Evolutionary conservation across 1,140 invertebrate genomes (phyloP).

Genomic region (Magallana ariakensis): DNA sequence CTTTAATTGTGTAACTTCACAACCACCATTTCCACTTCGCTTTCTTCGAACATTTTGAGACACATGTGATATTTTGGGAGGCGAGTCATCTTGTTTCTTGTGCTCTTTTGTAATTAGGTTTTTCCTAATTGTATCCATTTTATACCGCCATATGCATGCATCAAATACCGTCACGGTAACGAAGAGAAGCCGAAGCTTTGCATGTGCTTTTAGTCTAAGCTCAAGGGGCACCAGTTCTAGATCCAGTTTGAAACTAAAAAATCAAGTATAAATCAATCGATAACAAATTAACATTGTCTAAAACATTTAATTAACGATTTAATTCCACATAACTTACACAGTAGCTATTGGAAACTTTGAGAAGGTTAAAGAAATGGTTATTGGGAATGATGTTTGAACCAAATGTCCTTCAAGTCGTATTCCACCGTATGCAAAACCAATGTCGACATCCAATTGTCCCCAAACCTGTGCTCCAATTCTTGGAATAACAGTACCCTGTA

Average conservation of each 20-base stretch:
- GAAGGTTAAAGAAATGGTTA: slow-evolving; percentile 50
- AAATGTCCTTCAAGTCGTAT: slow-evolving; percentile 52
- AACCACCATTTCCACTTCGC: slow-evolving; percentile 47
- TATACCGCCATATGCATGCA: slow-evolving; percentile 60
- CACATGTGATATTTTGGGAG: slow-evolving; percentile 52
- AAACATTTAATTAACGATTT: background rate
- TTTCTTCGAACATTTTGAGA: slow-evolving; percentile 42
- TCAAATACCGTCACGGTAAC: slow-evolving; percentile 54
- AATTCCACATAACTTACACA: slow-evolving; percentile 33
- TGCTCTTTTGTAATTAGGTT: slow-evolving; percentile 55
- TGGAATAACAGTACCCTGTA: slow-evolving; percentile 53
- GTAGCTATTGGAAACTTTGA: slow-evolving; percentile 54
- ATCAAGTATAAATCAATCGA: background rate
- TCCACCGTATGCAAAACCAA: slow-evolving; percentile 54
- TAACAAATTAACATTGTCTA: background rate
- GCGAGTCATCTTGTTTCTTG: slow-evolving; percentile 50
- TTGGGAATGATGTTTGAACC: slow-evolving; percentile 57
- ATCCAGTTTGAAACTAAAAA: slow-evolving; percentile 53
- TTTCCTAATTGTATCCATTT: slow-evolving; percentile 34
- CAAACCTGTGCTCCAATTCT: slow-evolving; percentile 52
- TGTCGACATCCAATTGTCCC: slow-evolving; percentile 46
- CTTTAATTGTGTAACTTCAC: slow-evolving; percentile 58
- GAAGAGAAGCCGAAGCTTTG: slow-evolving; percentile 52
- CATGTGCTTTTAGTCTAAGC: slow-evolving; percentile 54
- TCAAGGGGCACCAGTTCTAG: slow-evolving; percentile 56